Base-by-base conservation (phyloP, 1,140 invertebrate genomes). In the Oncopeltus fasciatus region DNA sequence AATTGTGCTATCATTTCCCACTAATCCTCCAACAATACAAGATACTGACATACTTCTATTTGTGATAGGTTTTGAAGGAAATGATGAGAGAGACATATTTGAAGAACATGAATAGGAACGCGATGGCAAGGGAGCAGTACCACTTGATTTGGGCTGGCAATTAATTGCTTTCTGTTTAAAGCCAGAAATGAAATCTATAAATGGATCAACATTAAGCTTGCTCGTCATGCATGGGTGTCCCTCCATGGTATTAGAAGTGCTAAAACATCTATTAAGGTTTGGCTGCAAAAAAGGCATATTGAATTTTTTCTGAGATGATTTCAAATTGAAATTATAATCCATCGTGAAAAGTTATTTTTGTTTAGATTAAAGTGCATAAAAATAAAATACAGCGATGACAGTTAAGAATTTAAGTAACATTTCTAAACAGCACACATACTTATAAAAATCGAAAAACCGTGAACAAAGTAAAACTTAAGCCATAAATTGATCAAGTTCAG, bases 321-420 rank as follows among this genome's bases (percentile, higher is more conserved):
- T 53, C 49, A 53, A 53, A 24, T 53, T 53, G 26, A 53, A 53
- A 24, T 53, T 20, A 26, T 53, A 53, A 53, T 53, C 49, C 49
- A 53, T 53, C 26, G 24, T 26, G 5, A 24, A 26, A 14, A 27
- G 14, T 24, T 3, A 4, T 24, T 53, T 53, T 27, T 2, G 4
- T 8, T 53, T 26, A 2, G 14, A 53, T 20, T 53, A 18, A 18
- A 12, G 26, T 24, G 16, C 1, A 53, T 24, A 53, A 47, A 53
- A 26, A 24, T 26, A 53, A 53, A 24, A 16, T 14, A 4, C 2
- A 8, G 14, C 14, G 5, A 27, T 16, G 24, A 24, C n/a, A 18
- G 24, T 53, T 21, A 24, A 24, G 26, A 24, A 26, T 3, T 3
- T 21, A 26, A 18, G 24, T 26, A 8, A 3, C 14, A 14, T 53